Percentiles rank a stretch among this genome's conserved stretches.
Evolutionary conservation across 2,888 invertebrate species (phyloP).

Genomic region (Rotaria macrura): DNA sequence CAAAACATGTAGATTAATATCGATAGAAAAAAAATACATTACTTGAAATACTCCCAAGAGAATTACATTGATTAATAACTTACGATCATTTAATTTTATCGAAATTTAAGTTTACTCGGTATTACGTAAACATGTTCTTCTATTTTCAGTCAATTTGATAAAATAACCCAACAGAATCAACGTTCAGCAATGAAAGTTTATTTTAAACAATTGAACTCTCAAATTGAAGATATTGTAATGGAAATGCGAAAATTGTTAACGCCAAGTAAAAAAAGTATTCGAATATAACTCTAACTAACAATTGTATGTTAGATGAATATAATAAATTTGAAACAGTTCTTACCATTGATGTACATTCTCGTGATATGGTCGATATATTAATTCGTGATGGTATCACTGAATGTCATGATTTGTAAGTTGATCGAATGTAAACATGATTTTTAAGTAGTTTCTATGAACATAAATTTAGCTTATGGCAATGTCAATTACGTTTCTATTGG

Average conservation of each 20-base stretch:
- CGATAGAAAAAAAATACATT: too few relatives aligned
- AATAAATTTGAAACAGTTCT: conserved; percentile 75
- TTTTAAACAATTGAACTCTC: conserved; percentile 65
- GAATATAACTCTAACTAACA: conserved; percentile 42
- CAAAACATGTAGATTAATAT: too few relatives aligned
- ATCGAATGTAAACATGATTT: conserved; percentile 54
- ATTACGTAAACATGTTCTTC: too few relatives aligned
- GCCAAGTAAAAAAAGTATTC: background rate
- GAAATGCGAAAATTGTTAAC: conserved; percentile 48
- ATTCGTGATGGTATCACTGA: conserved; percentile 47
- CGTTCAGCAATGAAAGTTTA: conserved; percentile 83
- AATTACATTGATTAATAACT: too few relatives aligned
- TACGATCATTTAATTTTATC: too few relatives aligned
- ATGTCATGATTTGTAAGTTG: conserved; percentile 7
- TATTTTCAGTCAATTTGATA: too few relatives aligned
- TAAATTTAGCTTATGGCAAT: conserved; percentile 80
- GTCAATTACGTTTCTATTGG: conserved; percentile 84
- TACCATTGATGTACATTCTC: conserved; percentile 79
- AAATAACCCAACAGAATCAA: conserved; percentile 51
- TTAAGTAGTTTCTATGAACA: too few relatives aligned
- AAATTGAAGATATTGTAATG: conserved; percentile 71
- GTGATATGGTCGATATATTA: conserved; percentile 71
- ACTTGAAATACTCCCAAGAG: too few relatives aligned
- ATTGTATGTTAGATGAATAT: conserved; percentile 68
- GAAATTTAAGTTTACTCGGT: too few relatives aligned